phyloP scores from a whole-genome alignment of 2,888 invertebrate genomes.

The Yponomeuta sedellus region DNA sequence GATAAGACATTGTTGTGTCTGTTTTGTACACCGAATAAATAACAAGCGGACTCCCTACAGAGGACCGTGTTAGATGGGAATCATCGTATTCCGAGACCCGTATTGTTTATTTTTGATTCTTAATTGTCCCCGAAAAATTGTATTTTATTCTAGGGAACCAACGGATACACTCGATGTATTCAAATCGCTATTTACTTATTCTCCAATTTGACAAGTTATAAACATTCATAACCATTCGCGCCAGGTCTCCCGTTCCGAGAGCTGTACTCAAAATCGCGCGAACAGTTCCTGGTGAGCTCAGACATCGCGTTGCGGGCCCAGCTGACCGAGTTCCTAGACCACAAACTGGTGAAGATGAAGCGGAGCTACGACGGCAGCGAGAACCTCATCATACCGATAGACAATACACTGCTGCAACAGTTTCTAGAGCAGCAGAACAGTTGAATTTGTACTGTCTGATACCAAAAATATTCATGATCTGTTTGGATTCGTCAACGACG shows the following conservation, averaged over 20 bases:
- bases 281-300: conserved; percentile 93
- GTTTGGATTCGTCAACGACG: too few relatives aligned
- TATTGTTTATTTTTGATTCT: too few relatives aligned
- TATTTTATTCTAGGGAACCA: too few relatives aligned
- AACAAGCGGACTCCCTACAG: conserved; percentile 76
- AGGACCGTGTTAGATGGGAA: conserved; percentile 74
- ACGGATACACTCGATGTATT: too few relatives aligned
- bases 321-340: conserved; percentile 96
- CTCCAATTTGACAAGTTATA: too few relatives aligned
- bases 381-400: conserved; percentile 86
- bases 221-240: conserved; percentile 18
- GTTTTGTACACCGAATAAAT: background rate
- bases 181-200: too few relatives aligned
- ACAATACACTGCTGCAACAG: conserved; percentile 83
- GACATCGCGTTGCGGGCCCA: conserved; percentile 94
- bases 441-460: conserved; percentile 15
- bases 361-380: conserved; percentile 89
- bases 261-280: conserved; percentile 88
- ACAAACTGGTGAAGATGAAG: conserved; percentile 90
- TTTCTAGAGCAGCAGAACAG: conserved; percentile 80
- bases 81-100: conserved; percentile 84
- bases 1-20: background rate
- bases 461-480: too few relatives aligned
- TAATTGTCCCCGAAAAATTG: too few relatives aligned
- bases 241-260: conserved; percentile 92